Percentiles rank a stretch among this genome's conserved stretches.
phyloP scores from a whole-genome alignment of 2,888 invertebrate genomes.

The Mesorhabditis spiculigera region DNA sequence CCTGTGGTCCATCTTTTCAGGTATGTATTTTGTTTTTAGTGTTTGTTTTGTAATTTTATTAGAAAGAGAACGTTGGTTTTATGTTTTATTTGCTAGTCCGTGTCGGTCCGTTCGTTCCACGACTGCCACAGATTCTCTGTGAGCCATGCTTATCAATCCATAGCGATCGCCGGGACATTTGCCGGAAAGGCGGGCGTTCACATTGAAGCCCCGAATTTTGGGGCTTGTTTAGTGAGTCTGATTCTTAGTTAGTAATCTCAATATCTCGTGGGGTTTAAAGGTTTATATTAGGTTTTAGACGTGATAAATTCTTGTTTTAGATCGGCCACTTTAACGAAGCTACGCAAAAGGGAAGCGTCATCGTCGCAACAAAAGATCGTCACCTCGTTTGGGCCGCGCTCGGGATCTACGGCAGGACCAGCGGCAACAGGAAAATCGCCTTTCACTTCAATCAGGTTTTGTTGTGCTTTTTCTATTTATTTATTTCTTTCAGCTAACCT shows the following conservation, averaged over 20 bases:
- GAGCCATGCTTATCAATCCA: not conserved
- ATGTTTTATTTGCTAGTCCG: not conserved
- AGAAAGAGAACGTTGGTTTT: not conserved
- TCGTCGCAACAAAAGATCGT: slow-evolving; percentile 31
- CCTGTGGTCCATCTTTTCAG: slow-evolving; percentile 31
- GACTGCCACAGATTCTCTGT: not conserved
- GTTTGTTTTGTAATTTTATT: not conserved
- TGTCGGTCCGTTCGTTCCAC: not conserved
- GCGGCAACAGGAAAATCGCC: slow-evolving; percentile 35
- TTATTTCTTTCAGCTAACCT: too few relatives aligned
- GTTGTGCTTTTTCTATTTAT: too few relatives aligned
- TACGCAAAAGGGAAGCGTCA: slow-evolving; percentile 32
- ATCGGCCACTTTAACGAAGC: slow-evolving; percentile 30
- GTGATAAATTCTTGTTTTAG: slow-evolving; percentile 18
- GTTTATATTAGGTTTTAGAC: not conserved
- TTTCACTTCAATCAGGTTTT: slow-evolving; percentile 38
- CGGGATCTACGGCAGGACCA: slow-evolving; percentile 36
- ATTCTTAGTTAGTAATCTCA: not conserved
- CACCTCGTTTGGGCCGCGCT: slow-evolving; percentile 47
- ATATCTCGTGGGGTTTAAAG: not conserved
- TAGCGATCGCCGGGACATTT: not conserved
- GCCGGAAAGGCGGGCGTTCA: too few relatives aligned
- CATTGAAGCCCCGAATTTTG: too few relatives aligned
- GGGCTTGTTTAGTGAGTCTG: too few relatives aligned
- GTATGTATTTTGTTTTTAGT: slow-evolving; percentile 11